Percentiles rank a stretch among this genome's conserved stretches.
Evolutionary conservation across 2,888 invertebrate genomes (phyloP).

Genomic region (Eremobia ochroleuca): DNA sequence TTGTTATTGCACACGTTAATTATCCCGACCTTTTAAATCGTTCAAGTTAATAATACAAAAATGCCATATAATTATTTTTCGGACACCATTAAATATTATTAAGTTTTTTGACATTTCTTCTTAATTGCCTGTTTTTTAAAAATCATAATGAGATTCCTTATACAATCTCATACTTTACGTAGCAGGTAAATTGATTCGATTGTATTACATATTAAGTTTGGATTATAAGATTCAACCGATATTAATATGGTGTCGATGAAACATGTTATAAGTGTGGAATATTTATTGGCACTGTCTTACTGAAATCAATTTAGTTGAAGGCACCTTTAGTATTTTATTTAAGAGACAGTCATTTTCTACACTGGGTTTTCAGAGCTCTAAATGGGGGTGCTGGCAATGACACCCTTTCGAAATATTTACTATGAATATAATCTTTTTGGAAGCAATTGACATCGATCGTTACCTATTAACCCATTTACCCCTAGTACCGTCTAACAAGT

Average conservation of each 20-base stretch:
- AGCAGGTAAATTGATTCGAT: constrained; percentile 62
- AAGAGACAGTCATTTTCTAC: constrained; percentile 7
- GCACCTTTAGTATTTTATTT: constrained; percentile 36
- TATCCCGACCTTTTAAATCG: constrained; percentile 85
- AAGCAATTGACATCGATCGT: constrained; percentile 20
- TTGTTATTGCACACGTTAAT: constrained; percentile 86
- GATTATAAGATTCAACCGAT: constrained; percentile 52
- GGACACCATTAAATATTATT: constrained; percentile 78
- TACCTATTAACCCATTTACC: constrained; percentile 45
- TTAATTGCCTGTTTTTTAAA: constrained; percentile 72
- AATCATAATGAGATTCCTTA: constrained; percentile 72
- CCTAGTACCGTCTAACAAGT: constrained; percentile 21
- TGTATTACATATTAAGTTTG: constrained; percentile 62
- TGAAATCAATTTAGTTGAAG: constrained; percentile 55
- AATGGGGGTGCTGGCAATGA: constrained; percentile 27
- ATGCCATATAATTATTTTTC: constrained; percentile 82
- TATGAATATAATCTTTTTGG: constrained; percentile 27
- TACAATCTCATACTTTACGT: constrained; percentile 71
- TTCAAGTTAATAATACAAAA: constrained; percentile 81
- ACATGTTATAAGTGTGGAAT: constrained; percentile 49
- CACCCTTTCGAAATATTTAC: constrained; percentile 31
- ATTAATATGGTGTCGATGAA: constrained; percentile 62
- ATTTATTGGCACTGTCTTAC: constrained; percentile 56
- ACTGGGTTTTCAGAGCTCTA: not conserved
- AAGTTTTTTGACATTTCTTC: constrained; percentile 75